These are phyloP conservation scores for Drosophila jambulina DNA, from an alignment of 1,140 invertebrate genomes.

Conservation along the genomic window DNA sequence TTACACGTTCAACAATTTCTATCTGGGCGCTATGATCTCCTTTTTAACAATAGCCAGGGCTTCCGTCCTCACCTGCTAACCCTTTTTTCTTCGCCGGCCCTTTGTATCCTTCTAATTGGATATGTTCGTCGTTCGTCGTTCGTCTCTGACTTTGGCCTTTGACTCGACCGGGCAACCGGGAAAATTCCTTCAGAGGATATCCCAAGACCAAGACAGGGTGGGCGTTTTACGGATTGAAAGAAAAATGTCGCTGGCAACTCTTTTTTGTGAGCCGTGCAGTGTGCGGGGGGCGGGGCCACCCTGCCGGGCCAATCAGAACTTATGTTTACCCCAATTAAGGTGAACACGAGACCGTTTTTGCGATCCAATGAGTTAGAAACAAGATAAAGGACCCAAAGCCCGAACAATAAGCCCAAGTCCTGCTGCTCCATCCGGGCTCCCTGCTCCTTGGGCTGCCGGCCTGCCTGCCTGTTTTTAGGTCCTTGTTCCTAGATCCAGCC, in stretches of 20 bases:
- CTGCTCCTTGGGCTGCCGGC: slow-evolving; percentile 9
- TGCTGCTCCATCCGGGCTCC: slow-evolving; percentile 27
- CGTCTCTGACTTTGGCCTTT: slow-evolving; percentile 59
- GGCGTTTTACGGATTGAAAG: slow-evolving; percentile 18
- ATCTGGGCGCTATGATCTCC: slow-evolving; percentile 30
- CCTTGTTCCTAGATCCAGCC: slow-evolving; percentile 14
- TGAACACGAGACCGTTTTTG: slow-evolving; percentile 84
- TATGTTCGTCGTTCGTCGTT: slow-evolving; percentile 68
- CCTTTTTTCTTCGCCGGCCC: slow-evolving; percentile 7
- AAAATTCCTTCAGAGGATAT: slow-evolving; percentile 29
- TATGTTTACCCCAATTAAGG: slow-evolving; percentile 84
- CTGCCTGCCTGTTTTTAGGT: neutral
- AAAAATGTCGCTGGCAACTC: slow-evolving; percentile 67
- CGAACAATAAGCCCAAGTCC: slow-evolving; percentile 73
- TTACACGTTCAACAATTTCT: slow-evolving; percentile 78
- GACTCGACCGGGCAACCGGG: slow-evolving; percentile 9
- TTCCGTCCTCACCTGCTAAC: slow-evolving; percentile 3
- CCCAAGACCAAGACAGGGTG: slow-evolving; percentile 4
- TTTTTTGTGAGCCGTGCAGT: slow-evolving; percentile 37
- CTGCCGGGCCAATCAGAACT: slow-evolving; percentile 80
- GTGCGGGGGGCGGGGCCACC: slow-evolving; percentile 16
- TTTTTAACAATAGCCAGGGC: slow-evolving; percentile 28
- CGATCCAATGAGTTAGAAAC: slow-evolving; percentile 84
- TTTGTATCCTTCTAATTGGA: slow-evolving; percentile 74
- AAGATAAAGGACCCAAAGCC: slow-evolving; percentile 82